Percentiles rank a stretch among this genome's conserved stretches.
Evolutionary conservation across 2,113 vertebrate genomes (phyloP).

Genomic region (Rhineura floridana): DNA sequence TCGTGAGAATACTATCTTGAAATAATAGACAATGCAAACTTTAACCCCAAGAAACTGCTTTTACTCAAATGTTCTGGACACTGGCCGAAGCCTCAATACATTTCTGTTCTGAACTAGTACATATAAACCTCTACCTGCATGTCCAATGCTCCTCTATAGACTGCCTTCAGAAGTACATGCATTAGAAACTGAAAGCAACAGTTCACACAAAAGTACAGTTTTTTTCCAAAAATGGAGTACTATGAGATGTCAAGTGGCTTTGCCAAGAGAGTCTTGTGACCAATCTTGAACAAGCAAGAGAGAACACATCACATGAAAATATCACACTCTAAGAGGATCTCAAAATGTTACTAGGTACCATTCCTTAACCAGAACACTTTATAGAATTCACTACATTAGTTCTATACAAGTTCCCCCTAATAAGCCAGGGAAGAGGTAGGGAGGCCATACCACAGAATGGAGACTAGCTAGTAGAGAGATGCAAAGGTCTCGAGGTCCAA

Average conservation of each 20-base stretch:
- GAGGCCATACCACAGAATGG: background rate
- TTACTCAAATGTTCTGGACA: background rate
- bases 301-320: background rate
- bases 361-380: background rate
- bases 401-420: too few species aligned
- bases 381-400: too few species aligned
- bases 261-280: background rate
- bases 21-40: background rate
- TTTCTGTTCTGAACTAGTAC: background rate
- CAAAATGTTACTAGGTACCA: background rate
- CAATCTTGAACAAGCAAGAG: background rate
- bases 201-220: background rate
- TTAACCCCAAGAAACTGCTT: background rate
- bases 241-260: background rate
- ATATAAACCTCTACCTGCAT: background rate
- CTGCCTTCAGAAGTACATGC: background rate
- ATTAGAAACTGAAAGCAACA: background rate
- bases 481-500: background rate
- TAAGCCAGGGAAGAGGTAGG: too few species aligned
- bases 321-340: background rate
- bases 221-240: background rate
- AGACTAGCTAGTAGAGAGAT: background rate
- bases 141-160: background rate
- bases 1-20: slow-evolving; percentile 48
- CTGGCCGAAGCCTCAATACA: background rate